These are phyloP conservation scores for Yponomeuta evonymella DNA, from an alignment of 2,888 invertebrate genomes.

Conservation along the genomic window DNA sequence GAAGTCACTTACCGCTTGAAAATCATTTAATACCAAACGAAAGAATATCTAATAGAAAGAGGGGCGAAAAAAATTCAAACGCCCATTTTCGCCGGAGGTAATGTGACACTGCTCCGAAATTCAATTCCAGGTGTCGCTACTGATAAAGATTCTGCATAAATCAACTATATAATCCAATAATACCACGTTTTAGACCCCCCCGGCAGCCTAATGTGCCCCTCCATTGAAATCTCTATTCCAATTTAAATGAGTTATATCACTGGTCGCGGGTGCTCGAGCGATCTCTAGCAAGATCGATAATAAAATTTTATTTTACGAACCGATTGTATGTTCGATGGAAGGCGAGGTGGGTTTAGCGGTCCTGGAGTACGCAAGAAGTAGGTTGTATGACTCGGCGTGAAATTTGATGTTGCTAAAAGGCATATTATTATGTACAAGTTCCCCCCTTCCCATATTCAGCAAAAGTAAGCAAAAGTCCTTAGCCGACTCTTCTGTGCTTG, in stretches of 20 bases:
- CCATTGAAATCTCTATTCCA: slow-evolving; percentile 70
- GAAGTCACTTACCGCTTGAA: neutral
- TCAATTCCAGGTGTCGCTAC: slow-evolving; percentile 63
- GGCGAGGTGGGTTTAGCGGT: neutral
- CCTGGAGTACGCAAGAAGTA: neutral
- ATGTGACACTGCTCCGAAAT: slow-evolving; percentile 56
- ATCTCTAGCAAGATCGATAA: slow-evolving; percentile 52
- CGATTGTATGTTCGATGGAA: neutral
- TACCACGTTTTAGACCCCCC: slow-evolving; percentile 55
- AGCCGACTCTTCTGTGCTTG: too few relatives aligned
- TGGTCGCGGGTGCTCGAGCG: slow-evolving; percentile 35
- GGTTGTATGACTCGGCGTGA: too few relatives aligned
- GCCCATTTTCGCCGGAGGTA: slow-evolving; percentile 35
- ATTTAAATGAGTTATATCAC: slow-evolving; percentile 75
- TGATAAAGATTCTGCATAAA: slow-evolving; percentile 75
- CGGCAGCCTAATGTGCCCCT: slow-evolving; percentile 55
- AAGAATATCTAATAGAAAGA: neutral
- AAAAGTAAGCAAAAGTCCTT: too few relatives aligned
- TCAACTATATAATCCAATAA: slow-evolving; percentile 73
- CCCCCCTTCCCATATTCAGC: too few relatives aligned
- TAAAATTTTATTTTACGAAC: slow-evolving; percentile 55
- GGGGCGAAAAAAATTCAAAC: slow-evolving; percentile 7
- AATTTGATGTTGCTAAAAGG: too few relatives aligned
- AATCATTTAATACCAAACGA: neutral
- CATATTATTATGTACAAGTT: too few relatives aligned